Evolutionary conservation across 2,888 invertebrate genomes (phyloP).

Genomic region (Caenorhabditis sp.): DNA sequence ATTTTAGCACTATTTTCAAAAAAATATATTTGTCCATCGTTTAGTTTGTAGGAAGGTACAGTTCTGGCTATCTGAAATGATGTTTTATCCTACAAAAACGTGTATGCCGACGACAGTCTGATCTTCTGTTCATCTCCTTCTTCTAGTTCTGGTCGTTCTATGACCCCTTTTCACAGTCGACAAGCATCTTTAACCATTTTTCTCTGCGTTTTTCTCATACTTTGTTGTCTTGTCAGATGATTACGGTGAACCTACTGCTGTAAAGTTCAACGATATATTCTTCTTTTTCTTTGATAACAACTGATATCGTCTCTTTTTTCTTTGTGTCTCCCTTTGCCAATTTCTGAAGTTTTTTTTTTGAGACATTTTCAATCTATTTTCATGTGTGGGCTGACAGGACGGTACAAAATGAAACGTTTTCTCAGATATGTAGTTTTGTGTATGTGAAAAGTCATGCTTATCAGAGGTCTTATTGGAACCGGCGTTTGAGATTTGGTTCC

Average conservation of each 20-base stretch:
- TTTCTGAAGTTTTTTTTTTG: too few species aligned
- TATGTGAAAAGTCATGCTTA: too few species aligned
- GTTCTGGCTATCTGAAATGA: too few species aligned
- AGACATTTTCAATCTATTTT: neutral
- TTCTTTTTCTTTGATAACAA: neutral
- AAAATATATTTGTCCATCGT: too few species aligned
- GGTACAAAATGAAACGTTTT: neutral
- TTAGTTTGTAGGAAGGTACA: too few species aligned
- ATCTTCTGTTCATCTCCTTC: conserved; percentile 34
- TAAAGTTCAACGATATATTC: conserved; percentile 52
- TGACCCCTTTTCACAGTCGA: conserved; percentile 32
- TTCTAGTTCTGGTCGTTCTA: conserved; percentile 51
- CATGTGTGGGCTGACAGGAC: neutral
- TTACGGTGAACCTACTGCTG: conserved; percentile 46
- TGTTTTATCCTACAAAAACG: too few species aligned
- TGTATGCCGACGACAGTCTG: too few species aligned
- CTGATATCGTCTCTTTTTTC: neutral
- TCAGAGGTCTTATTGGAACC: too few species aligned
- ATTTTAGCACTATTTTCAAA: too few species aligned
- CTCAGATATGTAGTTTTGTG: too few species aligned
- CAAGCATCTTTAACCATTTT: conserved; percentile 15
- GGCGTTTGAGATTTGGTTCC: conserved; percentile 17
- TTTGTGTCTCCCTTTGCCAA: neutral
- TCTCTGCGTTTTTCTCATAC: neutral
- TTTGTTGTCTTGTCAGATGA: conserved; percentile 43